These are phyloP conservation scores for Anisognathus igniventris DNA, from an alignment of 2,797 vertebrate genomes.

Conservation along the genomic window DNA sequence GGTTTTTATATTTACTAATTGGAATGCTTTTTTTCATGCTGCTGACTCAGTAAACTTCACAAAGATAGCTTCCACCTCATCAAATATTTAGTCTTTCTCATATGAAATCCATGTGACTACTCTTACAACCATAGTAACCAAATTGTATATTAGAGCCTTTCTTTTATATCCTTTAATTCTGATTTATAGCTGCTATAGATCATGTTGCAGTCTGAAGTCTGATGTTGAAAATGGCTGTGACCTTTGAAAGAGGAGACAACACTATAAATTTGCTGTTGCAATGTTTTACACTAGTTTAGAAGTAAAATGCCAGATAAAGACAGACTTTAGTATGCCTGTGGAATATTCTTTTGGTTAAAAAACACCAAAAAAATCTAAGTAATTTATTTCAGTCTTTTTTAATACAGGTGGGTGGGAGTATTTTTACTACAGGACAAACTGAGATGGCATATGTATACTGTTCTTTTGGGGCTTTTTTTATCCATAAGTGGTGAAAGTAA, in stretches of 20 bases:
- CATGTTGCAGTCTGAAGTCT: constrained; percentile 35
- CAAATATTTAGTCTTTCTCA: neutral
- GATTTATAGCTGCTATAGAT: constrained; percentile 4
- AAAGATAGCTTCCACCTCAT: neutral
- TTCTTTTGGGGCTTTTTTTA: neutral
- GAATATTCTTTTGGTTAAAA: neutral
- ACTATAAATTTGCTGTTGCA: constrained; percentile 24
- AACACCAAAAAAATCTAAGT: neutral
- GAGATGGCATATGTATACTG: neutral
- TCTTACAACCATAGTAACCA: neutral
- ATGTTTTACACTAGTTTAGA: neutral
- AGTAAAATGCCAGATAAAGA: neutral
- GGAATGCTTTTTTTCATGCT: neutral
- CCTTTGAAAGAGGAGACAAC: constrained; percentile 55
- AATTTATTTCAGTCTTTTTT: neutral
- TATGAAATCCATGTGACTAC: neutral
- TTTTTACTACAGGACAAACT: neutral
- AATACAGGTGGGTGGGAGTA: neutral
- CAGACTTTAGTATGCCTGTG: neutral
- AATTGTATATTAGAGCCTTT: neutral
- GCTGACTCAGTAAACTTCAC: neutral
- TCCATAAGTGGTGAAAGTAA: neutral
- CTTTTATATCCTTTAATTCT: constrained; percentile 15
- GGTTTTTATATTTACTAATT: neutral
- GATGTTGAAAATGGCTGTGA: constrained; percentile 43